Evolutionary conservation across 23 tunicate species (phyloP), one percentile per base, ranked within the genome.

Genomic region (Ascidia mentula): DNA sequence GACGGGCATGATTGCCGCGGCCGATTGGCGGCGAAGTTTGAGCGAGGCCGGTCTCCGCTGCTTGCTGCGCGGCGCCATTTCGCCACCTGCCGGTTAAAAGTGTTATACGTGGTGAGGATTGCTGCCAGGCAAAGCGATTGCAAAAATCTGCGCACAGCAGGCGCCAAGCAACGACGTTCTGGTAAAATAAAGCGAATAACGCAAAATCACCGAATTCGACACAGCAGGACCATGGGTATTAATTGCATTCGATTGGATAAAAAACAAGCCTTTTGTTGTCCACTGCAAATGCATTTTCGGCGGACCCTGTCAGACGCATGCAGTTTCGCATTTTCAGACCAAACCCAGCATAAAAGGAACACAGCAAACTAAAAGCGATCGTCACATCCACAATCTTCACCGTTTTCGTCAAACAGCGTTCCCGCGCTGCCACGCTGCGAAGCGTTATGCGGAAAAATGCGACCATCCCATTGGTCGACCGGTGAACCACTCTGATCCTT

Each of bases 11-110:
- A 72, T 70, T 20, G 65, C 28, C 31, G 65, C 69, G 75, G 81
- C 80, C 40, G 80, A 76, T 31, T 76, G 87, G 60, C 87, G 87
- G 28, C 80, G 87, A 0, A 83, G 70, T n/a, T 32, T 36, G 31
- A 83, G 69, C 31, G 81, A 75, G 37, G 70, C 73, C 31, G 92
- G 85, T 32, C 85, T 72, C 28, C 45, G 45, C 42, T 80, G 34
- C 31, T 78, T 37, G 36, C 18, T 18, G 36, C 72, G 84, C 36
- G 40, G 33, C 15, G 36, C 33, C 15, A 42, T 38, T 5, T 31
- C 40, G 34, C 60, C 84, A 40, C 72, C 72, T 53, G 65, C 24
- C 65, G 65, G 53, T 26, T 20, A 53, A 53, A 53, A 20, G 65
- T 3, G 22, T 53, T 20, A 26, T 26, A 26, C 24, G 65, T 53